phyloP scores from a whole-genome alignment of 2,797 vertebrate genomes.

The Mycteria americana region DNA sequence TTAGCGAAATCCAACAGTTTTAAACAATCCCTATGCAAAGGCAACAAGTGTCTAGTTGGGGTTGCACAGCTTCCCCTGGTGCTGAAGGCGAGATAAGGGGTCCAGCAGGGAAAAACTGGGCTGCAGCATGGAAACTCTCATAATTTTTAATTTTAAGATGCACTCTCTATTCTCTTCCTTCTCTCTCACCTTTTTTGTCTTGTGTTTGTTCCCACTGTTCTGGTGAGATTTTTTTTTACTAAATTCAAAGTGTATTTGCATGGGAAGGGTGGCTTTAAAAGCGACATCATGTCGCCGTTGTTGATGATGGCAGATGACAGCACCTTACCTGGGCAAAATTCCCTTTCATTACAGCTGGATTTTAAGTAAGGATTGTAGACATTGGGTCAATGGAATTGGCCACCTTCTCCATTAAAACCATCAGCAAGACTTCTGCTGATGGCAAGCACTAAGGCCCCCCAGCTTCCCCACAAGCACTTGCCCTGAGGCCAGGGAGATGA shows the following conservation, averaged over 20 bases:
- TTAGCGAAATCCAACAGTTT: constrained; percentile 3
- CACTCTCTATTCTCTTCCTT: background rate
- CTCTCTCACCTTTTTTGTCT: background rate
- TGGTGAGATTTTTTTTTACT: background rate
- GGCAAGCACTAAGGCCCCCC: background rate
- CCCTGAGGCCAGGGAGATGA: background rate
- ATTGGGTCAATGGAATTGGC: background rate
- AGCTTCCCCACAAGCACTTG: background rate
- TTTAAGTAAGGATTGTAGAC: background rate
- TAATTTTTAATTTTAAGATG: background rate
- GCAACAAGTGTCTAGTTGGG: too few relatives aligned
- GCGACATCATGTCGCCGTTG: accelerated
- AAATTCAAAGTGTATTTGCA: background rate
- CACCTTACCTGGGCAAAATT: background rate
- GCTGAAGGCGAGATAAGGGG: background rate
- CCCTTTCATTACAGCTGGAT: background rate
- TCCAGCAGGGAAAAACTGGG: background rate
- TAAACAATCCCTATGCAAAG: background rate
- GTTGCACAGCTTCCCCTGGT: background rate
- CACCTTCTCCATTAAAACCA: background rate
- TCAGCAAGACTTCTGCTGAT: background rate
- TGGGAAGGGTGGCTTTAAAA: background rate
- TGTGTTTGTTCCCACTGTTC: background rate
- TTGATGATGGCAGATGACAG: background rate
- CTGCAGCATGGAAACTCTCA: background rate